Percentiles rank a stretch among this genome's conserved stretches.
Evolutionary conservation across 1,140 invertebrate species (phyloP).

Genomic region (Phymorhynchus buccinoides): DNA sequence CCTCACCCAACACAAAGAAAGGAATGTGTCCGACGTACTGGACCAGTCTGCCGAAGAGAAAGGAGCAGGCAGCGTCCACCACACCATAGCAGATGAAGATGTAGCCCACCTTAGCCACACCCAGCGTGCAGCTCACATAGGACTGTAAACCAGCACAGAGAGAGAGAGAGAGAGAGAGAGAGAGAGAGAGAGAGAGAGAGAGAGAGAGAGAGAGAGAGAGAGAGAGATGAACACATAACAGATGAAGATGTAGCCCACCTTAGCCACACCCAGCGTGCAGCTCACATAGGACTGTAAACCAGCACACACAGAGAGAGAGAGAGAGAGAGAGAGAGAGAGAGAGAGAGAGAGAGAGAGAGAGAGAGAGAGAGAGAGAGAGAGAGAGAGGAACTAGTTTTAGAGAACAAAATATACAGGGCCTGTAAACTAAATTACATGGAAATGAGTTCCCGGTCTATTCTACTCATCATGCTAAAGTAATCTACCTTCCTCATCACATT

Average conservation of each 20-base stretch:
- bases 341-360: slow-evolving; percentile 42
- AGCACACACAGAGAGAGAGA: background rate
- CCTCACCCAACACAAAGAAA: slow-evolving; percentile 82
- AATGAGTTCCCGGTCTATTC: too few relatives aligned
- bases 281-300: too few relatives aligned
- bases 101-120: slow-evolving; percentile 91
- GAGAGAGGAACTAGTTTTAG: slow-evolving; percentile 84
- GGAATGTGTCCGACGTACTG: slow-evolving; percentile 91
- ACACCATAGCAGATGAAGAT: slow-evolving; percentile 97
- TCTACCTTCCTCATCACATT: too few relatives aligned
- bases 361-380: slow-evolving; percentile 50
- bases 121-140: slow-evolving; percentile 92
- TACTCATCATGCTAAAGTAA: too few relatives aligned
- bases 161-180: background rate
- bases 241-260: too few relatives aligned
- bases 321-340: background rate
- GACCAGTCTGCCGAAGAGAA: slow-evolving; percentile 91
- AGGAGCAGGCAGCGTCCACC: slow-evolving; percentile 90
- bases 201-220: slow-evolving; percentile 21
- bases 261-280: too few relatives aligned
- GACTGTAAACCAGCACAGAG: too few relatives aligned
- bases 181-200: background rate
- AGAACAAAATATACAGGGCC: too few relatives aligned
- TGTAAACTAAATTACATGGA: too few relatives aligned
- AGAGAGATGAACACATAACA: background rate